Evolutionary conservation across 1,140 invertebrate species (phyloP).

Genomic region (Lasioglossum baleicum): DNA sequence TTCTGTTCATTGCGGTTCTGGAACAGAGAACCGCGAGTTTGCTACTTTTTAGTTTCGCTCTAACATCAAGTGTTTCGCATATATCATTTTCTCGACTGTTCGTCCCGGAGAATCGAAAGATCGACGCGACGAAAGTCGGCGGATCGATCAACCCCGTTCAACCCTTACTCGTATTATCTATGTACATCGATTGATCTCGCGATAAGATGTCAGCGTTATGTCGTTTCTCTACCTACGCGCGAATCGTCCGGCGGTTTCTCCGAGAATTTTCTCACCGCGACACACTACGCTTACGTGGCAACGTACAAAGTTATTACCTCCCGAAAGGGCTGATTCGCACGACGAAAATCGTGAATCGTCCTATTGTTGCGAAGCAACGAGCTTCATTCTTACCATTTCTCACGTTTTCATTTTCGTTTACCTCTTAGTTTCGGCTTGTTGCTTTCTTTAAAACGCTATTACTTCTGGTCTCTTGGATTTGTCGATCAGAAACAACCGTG

Average conservation of each 20-base stretch:
- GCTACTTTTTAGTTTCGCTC: not conserved
- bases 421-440: not conserved
- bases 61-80: not conserved
- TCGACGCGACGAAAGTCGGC: not conserved
- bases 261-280: not conserved
- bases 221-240: not conserved
- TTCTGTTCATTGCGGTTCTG: not conserved
- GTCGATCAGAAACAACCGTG: not conserved
- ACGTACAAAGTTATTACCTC: not conserved
- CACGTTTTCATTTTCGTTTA: not conserved
- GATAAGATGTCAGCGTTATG: not conserved
- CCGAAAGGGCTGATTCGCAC: not conserved
- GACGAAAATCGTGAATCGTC: not conserved
- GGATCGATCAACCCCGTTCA: not conserved
- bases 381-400: not conserved
- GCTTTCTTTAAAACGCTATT: not conserved
- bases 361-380: not conserved
- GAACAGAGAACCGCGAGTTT: not conserved
- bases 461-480: not conserved
- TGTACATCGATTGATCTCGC: not conserved
- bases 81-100: not conserved
- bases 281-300: not conserved
- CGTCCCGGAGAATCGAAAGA: not conserved
- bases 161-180: not conserved
- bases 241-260: conserved; percentile 14